Evolutionary conservation across 2,888 invertebrate species (phyloP).

Genomic region (Pammene aurita): DNA sequence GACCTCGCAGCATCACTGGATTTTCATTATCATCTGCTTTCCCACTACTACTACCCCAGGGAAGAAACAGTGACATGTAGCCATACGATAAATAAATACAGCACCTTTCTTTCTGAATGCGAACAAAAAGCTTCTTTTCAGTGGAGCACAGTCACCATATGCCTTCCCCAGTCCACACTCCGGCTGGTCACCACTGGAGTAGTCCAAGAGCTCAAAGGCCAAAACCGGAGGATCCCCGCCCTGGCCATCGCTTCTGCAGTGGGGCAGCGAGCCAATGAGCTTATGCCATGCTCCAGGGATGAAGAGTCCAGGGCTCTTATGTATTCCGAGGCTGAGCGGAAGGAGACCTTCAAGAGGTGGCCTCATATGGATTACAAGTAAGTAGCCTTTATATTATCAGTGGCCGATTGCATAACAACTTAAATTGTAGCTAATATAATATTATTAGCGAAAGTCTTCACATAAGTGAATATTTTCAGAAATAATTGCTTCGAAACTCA

Average conservation of each 20-base stretch:
- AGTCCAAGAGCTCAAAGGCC: conserved; percentile 91
- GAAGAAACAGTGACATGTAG: too few relatives aligned
- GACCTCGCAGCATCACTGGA: too few relatives aligned
- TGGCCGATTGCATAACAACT: too few relatives aligned
- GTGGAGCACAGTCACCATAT: conserved; percentile 96
- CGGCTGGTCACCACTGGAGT: conserved; percentile 91
- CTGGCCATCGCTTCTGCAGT: conserved; percentile 95
- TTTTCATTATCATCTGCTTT: too few relatives aligned
- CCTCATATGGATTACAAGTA: conserved; percentile 98
- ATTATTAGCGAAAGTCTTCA: too few relatives aligned
- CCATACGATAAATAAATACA: too few relatives aligned
- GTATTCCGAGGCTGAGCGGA: conserved; percentile 96
- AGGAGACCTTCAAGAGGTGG: conserved; percentile 96
- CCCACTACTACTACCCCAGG: too few relatives aligned
- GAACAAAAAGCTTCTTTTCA: conserved; percentile 64
- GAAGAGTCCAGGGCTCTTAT: conserved; percentile 84
- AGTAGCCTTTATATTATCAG: conserved; percentile 51
- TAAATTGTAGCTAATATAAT: background rate
- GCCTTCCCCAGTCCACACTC: conserved; percentile 90
- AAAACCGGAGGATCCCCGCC: conserved; percentile 92
- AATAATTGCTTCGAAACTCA: too few relatives aligned
- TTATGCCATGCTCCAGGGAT: conserved; percentile 84
- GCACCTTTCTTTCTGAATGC: too few relatives aligned
- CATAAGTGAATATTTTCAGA: too few relatives aligned
- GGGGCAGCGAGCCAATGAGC: conserved; percentile 92